Evolutionary conservation across 2,113 vertebrate genomes (phyloP), one percentile per base, ranked within the genome.

Genomic region (Epinephelus fuscoguttatus): DNA sequence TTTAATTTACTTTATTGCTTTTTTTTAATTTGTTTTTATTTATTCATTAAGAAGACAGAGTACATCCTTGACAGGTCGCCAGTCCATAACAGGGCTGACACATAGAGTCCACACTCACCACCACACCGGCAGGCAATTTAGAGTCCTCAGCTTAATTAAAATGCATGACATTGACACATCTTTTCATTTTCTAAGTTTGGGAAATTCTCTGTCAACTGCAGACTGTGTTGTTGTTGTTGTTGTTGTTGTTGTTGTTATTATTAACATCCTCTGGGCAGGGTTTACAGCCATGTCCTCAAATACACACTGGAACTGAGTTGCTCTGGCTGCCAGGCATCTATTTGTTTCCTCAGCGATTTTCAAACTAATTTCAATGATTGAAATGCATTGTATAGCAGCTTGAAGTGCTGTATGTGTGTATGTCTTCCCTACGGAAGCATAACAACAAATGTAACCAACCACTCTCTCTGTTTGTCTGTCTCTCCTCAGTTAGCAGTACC

Each of bases 401-500:
- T 57, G 33, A 71, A 55, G n/a, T 62, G 12, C 50, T 59, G 19
- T 53, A 6, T 62, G 21, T 30, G 33, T 47, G 14, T 25, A 13
- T 76, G 37, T 66, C 10, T 55, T 66, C 47, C 8, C 14, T 4
- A 57, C 15, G 0, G 76, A 21, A 59, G 8, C 19, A 14, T 49
- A 75, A 25, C 15, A 52, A 75, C 14, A 17, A 21, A 12, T 14
- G 8, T 62, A 47, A 56, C 56, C 21, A 23, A 37, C 33, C 33
- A 37, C 33, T 37, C 6, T 37, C 33, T 52, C 11, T 61, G 13
- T 67, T 19, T 63, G 17, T 79, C 37, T 81, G 55, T 86, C 45
- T 62, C n/a, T 87, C 45, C 47, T 77, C 77, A 96, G 95, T 93
- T 6, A 87, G 78, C 92, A 89, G 85, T 50, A 79, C 84, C 86